phyloP scores from a whole-genome alignment of 2,797 vertebrate species.

The Crocodylus rhombifer region DNA sequence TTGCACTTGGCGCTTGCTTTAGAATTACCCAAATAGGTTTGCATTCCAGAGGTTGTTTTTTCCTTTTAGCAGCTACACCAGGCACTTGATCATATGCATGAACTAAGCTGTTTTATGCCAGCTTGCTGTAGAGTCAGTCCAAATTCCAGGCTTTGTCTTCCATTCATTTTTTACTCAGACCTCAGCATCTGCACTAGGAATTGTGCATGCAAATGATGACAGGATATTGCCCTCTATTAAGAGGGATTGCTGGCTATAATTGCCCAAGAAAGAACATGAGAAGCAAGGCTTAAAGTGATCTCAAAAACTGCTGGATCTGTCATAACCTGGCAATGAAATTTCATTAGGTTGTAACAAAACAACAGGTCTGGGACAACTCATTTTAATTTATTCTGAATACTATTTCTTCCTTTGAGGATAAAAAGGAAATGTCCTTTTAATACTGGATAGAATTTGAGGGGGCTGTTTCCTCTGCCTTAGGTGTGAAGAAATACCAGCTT shows the following conservation, averaged over 20 bases:
- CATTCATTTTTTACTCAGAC: neutral
- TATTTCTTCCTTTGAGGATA: neutral
- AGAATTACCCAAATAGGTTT: slow-evolving; percentile 38
- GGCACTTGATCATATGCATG: slow-evolving; percentile 33
- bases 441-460: neutral
- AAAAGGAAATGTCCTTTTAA: neutral
- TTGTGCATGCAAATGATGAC: neutral
- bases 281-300: neutral
- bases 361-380: neutral
- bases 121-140: neutral
- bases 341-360: neutral
- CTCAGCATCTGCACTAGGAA: neutral
- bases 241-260: neutral
- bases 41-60: neutral
- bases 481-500: neutral
- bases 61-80: neutral
- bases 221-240: neutral
- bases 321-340: neutral
- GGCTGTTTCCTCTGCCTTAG: slow-evolving; percentile 20
- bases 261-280: neutral
- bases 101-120: slow-evolving; percentile 2
- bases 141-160: neutral
- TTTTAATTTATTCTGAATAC: neutral
- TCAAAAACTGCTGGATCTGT: neutral
- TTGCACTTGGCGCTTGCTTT: slow-evolving; percentile 30